phyloP scores from a whole-genome alignment of 2,113 vertebrate genomes.

The Ailuropoda melanoleuca region DNA sequence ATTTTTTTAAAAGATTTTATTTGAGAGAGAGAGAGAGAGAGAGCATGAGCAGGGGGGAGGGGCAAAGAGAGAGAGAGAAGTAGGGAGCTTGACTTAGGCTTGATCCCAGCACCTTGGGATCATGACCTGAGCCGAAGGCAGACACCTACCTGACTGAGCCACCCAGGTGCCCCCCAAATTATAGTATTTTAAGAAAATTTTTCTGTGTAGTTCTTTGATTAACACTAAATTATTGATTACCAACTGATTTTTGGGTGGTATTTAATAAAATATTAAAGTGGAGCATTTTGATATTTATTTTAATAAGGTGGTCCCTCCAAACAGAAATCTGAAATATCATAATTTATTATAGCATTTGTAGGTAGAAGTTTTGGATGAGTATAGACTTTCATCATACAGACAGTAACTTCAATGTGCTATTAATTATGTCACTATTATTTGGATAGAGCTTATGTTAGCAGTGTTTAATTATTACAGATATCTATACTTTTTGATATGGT shows the following conservation, averaged over 20 bases:
- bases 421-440: background rate
- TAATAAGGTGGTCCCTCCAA: background rate
- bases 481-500: constrained; percentile 6
- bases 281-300: background rate
- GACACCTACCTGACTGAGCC: background rate
- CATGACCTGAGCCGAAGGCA: background rate
- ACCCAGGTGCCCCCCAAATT: background rate
- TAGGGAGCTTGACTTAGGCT: background rate
- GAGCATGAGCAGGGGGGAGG: background rate
- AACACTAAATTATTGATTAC: background rate
- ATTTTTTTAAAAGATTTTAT: background rate
- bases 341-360: background rate
- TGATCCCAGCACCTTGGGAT: background rate
- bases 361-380: background rate
- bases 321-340: background rate
- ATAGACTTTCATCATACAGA: background rate
- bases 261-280: constrained; percentile 25
- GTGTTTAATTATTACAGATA: constrained; percentile 11
- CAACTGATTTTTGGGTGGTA: background rate
- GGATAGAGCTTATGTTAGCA: background rate
- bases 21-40: background rate
- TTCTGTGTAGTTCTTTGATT: background rate
- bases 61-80: background rate
- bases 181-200: background rate
- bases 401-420: background rate